Evolutionary conservation across 2,888 invertebrate species (phyloP).

Genomic region (Pemphredon lugubris): DNA sequence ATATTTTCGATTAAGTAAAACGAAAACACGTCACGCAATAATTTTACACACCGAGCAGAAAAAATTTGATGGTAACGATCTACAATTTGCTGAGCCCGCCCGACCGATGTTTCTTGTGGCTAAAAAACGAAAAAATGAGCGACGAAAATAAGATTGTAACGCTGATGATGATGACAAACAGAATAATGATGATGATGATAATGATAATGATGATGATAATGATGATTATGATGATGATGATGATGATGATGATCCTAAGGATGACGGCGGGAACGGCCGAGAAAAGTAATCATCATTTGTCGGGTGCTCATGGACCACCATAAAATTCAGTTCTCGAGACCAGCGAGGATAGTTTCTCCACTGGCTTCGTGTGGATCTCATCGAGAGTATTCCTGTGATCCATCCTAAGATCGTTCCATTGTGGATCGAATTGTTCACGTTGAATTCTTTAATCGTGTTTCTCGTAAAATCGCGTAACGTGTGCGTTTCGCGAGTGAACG

Average conservation of each 20-base stretch:
- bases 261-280: conserved; percentile 65
- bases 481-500: too few relatives aligned
- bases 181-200: conserved; percentile 47
- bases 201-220: conserved; percentile 68
- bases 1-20: too few relatives aligned
- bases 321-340: conserved; percentile 43
- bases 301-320: conserved; percentile 57
- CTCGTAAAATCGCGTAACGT: too few relatives aligned
- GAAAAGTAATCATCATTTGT: conserved; percentile 78
- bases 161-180: conserved; percentile 20
- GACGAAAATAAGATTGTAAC: conserved; percentile 33
- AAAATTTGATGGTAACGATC: too few relatives aligned
- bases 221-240: conserved; percentile 66
- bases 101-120: too few relatives aligned
- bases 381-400: neutral
- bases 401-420: neutral
- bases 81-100: too few relatives aligned
- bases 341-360: conserved; percentile 37
- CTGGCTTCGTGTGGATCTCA: conserved; percentile 34
- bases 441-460: too few relatives aligned
- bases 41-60: too few relatives aligned
- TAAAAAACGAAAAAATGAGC: too few relatives aligned
- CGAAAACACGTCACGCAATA: too few relatives aligned
- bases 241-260: conserved; percentile 67
- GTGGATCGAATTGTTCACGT: too few relatives aligned